Evolutionary conservation across 2,113 vertebrate species (phyloP).

Genomic region (Stegostoma tigrinum): DNA sequence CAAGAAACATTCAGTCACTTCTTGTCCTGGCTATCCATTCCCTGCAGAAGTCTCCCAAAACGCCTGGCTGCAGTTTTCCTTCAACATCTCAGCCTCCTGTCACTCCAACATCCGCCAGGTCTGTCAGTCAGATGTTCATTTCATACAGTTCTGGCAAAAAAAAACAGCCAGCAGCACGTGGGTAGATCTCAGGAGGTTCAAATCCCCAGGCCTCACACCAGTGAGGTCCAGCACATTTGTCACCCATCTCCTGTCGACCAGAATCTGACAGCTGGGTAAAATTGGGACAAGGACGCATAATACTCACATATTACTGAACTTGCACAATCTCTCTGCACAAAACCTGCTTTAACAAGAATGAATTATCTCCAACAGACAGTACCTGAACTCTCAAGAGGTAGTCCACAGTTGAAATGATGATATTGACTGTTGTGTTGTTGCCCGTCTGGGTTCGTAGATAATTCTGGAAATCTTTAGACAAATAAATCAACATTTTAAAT

Average conservation of each 20-base stretch:
- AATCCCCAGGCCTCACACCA: too few relatives aligned
- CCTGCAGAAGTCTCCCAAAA: background rate
- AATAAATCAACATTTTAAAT: constrained; percentile 24
- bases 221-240: background rate
- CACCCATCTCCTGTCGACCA: background rate
- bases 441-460: constrained; percentile 93
- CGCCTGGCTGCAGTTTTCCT: background rate
- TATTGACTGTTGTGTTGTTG: constrained; percentile 94
- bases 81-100: background rate
- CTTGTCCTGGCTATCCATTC: background rate
- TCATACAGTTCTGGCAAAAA: background rate
- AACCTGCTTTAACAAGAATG: background rate
- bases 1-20: background rate
- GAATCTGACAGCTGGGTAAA: background rate
- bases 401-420: constrained; percentile 95
- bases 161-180: background rate
- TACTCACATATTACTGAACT: background rate
- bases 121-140: background rate
- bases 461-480: constrained; percentile 85
- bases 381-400: constrained; percentile 93
- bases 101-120: background rate
- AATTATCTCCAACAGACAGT: background rate
- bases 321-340: background rate
- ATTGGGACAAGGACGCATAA: background rate
- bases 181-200: background rate